Conservation (phyloP, 1,140 invertebrate species). For the Acromyrmex heyeri region DNA sequence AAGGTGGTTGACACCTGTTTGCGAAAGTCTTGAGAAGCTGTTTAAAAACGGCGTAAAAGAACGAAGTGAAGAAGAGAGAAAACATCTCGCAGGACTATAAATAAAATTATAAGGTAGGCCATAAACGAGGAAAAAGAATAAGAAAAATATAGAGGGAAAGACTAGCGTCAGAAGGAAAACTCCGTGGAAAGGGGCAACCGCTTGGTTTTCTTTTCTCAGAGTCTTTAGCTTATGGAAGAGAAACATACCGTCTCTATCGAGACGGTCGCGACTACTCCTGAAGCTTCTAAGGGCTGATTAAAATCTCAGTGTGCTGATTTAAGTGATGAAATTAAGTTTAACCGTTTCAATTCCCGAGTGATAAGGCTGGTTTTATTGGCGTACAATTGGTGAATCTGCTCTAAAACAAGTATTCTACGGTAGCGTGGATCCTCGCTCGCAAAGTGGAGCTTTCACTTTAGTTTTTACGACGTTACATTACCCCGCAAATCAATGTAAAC, state of each 20-base stretch:
- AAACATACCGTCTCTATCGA: conserved; percentile 34
- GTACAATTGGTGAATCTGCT: conserved; percentile 14
- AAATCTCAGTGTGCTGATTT: conserved; percentile 60
- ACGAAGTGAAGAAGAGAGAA: conserved; percentile 17
- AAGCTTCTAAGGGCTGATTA: conserved; percentile 62
- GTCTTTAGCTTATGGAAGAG: conserved; percentile 60
- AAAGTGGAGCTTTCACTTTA: conserved; percentile 48
- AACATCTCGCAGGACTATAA: conserved; percentile 41
- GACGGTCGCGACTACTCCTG: neutral
- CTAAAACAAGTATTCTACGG: conserved; percentile 32
- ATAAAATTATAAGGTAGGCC: conserved; percentile 58
- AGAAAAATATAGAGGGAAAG: conserved; percentile 37
- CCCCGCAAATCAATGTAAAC: conserved; percentile 42
- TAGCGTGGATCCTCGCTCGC: neutral
- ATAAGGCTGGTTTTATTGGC: conserved; percentile 44
- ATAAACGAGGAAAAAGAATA: neutral
- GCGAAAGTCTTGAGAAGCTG: conserved; percentile 39
- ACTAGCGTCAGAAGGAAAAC: neutral
- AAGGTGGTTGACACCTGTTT: conserved; percentile 61
- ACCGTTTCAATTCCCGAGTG: conserved; percentile 47
- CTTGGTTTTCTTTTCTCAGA: conserved; percentile 33
- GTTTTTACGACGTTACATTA: conserved; percentile 46
- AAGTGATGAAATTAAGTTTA: conserved; percentile 53
- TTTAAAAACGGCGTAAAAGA: conserved; percentile 21
- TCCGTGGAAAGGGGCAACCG: neutral